Conservation (phyloP, 2,888 invertebrate species). For the Ypsolopha sequella region DNA sequence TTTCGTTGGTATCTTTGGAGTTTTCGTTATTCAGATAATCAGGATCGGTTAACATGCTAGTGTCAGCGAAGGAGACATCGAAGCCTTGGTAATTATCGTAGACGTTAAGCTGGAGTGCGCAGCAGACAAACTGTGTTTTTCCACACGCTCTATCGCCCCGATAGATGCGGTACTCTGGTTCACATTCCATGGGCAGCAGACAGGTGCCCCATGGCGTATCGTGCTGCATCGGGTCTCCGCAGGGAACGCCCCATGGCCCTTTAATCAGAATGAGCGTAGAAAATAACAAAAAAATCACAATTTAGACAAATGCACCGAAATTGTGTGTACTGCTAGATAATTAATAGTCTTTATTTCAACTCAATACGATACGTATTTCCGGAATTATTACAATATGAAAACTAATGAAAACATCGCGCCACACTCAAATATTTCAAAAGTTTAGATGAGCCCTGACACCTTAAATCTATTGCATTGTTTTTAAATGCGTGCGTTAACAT, state of each 20-base stretch:
- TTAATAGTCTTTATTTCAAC: too few species aligned
- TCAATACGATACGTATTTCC: too few species aligned
- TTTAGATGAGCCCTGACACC: too few species aligned
- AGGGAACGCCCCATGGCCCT: conserved; percentile 58
- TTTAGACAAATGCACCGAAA: too few species aligned
- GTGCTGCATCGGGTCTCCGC: conserved; percentile 54
- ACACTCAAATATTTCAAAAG: too few species aligned
- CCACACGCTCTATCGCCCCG: conserved; percentile 52
- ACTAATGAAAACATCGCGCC: too few species aligned
- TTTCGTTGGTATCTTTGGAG: conserved; percentile 18
- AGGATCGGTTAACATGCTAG: conserved; percentile 30
- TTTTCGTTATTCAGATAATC: conserved; percentile 24
- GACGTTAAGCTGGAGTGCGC: conserved; percentile 33
- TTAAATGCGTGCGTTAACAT: too few species aligned
- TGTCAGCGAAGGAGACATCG: conserved; percentile 42
- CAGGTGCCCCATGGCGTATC: conserved; percentile 57
- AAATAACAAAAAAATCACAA: too few species aligned
- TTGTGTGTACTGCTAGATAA: too few species aligned
- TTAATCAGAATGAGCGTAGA: conserved; percentile 4
- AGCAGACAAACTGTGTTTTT: conserved; percentile 43
- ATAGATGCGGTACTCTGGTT: conserved; percentile 45
- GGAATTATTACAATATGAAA: too few species aligned
- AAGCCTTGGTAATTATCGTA: conserved; percentile 53
- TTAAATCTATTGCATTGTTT: too few species aligned
- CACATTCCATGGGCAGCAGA: conserved; percentile 43